phyloP scores from a whole-genome alignment of 2,113 vertebrate genomes.

The Heptranchias perlo region DNA sequence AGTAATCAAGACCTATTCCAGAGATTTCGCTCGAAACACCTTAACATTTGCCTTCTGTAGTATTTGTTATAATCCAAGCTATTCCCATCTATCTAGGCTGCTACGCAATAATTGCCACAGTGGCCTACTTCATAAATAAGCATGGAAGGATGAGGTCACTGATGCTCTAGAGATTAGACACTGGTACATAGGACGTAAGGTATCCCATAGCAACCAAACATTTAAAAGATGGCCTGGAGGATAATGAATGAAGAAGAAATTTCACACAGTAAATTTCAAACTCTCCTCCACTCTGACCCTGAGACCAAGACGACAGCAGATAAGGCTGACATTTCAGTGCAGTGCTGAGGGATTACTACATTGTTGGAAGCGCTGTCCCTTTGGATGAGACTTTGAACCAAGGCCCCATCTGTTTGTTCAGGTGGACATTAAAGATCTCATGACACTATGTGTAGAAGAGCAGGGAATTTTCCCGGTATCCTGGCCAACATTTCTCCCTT shows the following conservation, averaged over 20 bases:
- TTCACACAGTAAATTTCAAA: not conserved
- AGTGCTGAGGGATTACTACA: not conserved
- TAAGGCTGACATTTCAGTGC: not conserved
- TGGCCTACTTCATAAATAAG: constrained; percentile 18
- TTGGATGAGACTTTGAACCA: not conserved
- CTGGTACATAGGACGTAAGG: not conserved
- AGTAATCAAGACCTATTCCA: constrained; percentile 30
- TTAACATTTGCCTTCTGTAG: constrained; percentile 23
- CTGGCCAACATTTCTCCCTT: no score
- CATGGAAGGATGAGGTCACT: not conserved
- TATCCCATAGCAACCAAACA: constrained; percentile 1
- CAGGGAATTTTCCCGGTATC: no score
- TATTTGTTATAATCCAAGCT: not conserved
- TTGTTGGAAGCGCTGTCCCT: not conserved
- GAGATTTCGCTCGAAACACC: constrained; percentile 8
- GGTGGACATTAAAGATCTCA: not conserved
- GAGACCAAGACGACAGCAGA: not conserved
- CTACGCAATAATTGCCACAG: not conserved
- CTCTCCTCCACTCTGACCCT: not conserved
- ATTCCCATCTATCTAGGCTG: not conserved
- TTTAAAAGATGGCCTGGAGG: not conserved
- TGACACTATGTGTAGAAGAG: not conserved
- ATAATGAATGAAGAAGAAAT: constrained; percentile 11
- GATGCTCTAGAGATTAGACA: not conserved
- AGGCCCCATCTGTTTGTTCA: not conserved